Conservation (phyloP, 2,888 invertebrate genomes). For the Gortyna flavago region DNA sequence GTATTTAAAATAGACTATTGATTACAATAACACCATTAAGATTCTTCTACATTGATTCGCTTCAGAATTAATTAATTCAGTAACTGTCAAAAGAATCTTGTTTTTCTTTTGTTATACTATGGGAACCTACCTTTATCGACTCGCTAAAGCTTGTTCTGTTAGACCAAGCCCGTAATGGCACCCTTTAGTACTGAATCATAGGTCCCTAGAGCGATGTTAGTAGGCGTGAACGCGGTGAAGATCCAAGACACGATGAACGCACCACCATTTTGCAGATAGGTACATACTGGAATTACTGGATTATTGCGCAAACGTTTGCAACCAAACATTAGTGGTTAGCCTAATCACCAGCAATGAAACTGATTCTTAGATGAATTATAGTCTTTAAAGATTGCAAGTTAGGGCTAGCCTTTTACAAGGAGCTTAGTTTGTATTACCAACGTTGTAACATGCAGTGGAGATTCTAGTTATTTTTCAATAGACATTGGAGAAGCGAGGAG, state of each 20-base stretch:
- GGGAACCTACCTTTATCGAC: neutral
- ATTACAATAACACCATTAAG: constrained; percentile 50
- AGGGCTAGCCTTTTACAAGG: constrained; percentile 52
- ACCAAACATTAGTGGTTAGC: constrained; percentile 76
- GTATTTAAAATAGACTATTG: constrained; percentile 43
- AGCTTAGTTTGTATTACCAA: constrained; percentile 42
- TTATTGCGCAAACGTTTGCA: constrained; percentile 69
- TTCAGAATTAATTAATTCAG: constrained; percentile 41
- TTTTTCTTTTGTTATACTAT: constrained; percentile 8
- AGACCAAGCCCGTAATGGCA: constrained; percentile 68
- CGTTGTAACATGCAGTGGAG: constrained; percentile 13
- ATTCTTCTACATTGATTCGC: constrained; percentile 49
- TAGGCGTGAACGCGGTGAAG: constrained; percentile 64
- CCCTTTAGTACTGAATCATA: constrained; percentile 73
- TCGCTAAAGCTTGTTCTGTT: constrained; percentile 58
- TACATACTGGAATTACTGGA: constrained; percentile 71
- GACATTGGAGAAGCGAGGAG: constrained; percentile 14
- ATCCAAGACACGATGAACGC: constrained; percentile 65
- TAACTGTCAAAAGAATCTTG: constrained; percentile 23
- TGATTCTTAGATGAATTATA: constrained; percentile 71
- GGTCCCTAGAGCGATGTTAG: constrained; percentile 69
- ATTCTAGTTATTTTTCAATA: constrained; percentile 27
- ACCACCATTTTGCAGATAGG: constrained; percentile 64
- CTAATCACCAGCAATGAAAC: constrained; percentile 79
- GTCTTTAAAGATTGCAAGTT: constrained; percentile 65